Evolutionary conservation across 2,113 vertebrate genomes (phyloP).

Genomic region (Lonchura striata): DNA sequence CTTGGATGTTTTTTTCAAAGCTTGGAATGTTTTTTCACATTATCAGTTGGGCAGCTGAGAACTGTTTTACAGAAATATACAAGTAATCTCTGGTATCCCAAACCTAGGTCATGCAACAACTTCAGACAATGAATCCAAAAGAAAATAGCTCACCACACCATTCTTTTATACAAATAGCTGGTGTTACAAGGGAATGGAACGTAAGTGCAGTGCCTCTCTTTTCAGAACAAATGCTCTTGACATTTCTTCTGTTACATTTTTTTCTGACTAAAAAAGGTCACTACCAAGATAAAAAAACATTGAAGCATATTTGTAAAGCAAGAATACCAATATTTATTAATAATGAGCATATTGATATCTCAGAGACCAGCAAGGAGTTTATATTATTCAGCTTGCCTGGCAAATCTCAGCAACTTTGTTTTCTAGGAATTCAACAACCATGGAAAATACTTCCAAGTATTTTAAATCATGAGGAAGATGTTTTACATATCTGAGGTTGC

Average conservation of each 20-base stretch:
- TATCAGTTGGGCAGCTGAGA: neutral
- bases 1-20: neutral
- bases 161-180: neutral
- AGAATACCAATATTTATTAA: constrained; percentile 66
- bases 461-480: neutral
- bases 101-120: neutral
- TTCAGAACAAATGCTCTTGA: constrained; percentile 30
- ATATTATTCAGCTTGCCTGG: too few species aligned
- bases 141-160: neutral
- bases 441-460: neutral
- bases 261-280: constrained; percentile 38
- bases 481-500: constrained; percentile 40
- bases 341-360: constrained; percentile 56
- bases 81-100: neutral
- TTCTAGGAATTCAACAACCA: neutral
- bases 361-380: constrained; percentile 63
- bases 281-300: constrained; percentile 56
- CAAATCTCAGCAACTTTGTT: constrained; percentile 39
- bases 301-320: constrained; percentile 22
- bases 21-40: neutral
- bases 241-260: constrained; percentile 32
- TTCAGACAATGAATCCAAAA: constrained; percentile 15
- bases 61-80: neutral
- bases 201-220: constrained; percentile 1
- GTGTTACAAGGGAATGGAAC: constrained; percentile 35